Base-by-base conservation (phyloP, 2,888 invertebrate species). In the Tetropium fuscum region DNA sequence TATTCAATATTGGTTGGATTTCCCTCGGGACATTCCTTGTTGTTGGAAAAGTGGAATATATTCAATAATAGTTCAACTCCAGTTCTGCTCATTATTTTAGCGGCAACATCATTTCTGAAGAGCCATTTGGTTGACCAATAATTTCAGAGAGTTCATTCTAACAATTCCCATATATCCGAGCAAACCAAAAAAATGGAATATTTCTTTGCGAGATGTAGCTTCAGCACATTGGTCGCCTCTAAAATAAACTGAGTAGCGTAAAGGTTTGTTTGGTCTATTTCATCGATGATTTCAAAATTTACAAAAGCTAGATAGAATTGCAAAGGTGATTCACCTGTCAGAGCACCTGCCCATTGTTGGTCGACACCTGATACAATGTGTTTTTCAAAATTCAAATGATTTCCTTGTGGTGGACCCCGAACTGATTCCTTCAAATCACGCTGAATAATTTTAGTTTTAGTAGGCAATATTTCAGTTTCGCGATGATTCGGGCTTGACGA, bases 81-180 rank as follows among this genome's bases (percentile, higher is more conserved):
- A 27, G 2, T 27, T 3, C 27, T 7, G 6, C 3, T 27, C 27
- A 27, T 27, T 27, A 27, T 6, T n/a, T 7, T 27, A 3, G 2
- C 2, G n/a, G 27, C 27, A 27, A 27, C 27, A 2, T 27, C 2
- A 27, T 27, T 27, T 3, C 2, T 3, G 2, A 27, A 27, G 7
- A 27, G 2, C 27, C 48, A 40, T 25, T 55, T 30, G 25, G 25
- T 47, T 1, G 47, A 53, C 66, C 58, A 66, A 48, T 65, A 60
- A 51, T 63, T 36, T n/a, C 56, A 59, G 7, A 4, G 40, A 30
- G 27, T 40, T 30, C 48, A 56, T 47, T 8, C 32, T 8, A 1
- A 48, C 48, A 8, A 56, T 32, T 16, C 48, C 58, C 60, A 65
- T 63, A 10, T 60, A 65, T 22, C 54, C 62, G 13, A 65, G 27